Percentiles rank a stretch among this genome's conserved stretches.
These are phyloP conservation scores for Tadarida brasiliensis DNA, from an alignment of 2,797 vertebrate genomes.

Conservation along the genomic window DNA sequence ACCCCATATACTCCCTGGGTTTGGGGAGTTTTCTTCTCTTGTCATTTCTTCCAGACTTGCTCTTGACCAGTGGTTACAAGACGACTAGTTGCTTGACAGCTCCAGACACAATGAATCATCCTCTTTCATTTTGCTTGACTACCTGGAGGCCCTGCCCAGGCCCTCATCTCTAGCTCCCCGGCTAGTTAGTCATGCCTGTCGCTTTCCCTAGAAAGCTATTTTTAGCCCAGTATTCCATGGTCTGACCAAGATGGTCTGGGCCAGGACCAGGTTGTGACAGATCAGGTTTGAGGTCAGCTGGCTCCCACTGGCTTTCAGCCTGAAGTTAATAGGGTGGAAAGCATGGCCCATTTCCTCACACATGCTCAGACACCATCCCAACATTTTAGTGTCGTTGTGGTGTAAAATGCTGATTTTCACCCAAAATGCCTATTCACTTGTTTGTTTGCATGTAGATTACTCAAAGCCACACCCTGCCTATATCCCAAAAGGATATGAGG, in stretches of 20 bases:
- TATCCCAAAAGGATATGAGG: neutral
- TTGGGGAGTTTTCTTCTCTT: neutral
- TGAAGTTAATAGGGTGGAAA: constrained; percentile 62
- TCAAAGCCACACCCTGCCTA: neutral
- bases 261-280: neutral
- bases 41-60: neutral
- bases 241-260: constrained; percentile 42
- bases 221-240: neutral
- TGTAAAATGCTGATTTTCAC: neutral
- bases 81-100: neutral
- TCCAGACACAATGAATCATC: neutral
- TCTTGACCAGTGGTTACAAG: neutral
- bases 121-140: neutral
- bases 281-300: constrained; percentile 29
- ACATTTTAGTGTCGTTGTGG: neutral
- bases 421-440: neutral
- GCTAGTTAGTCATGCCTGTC: neutral
- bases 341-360: constrained; percentile 8
- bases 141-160: neutral
- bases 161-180: neutral
- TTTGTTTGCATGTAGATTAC: neutral
- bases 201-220: neutral
- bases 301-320: constrained; percentile 45
- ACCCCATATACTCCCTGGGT: neutral
- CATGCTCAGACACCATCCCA: neutral